Base-by-base conservation (phyloP, 1,140 invertebrate genomes). In the Pomacea maculata region DNA sequence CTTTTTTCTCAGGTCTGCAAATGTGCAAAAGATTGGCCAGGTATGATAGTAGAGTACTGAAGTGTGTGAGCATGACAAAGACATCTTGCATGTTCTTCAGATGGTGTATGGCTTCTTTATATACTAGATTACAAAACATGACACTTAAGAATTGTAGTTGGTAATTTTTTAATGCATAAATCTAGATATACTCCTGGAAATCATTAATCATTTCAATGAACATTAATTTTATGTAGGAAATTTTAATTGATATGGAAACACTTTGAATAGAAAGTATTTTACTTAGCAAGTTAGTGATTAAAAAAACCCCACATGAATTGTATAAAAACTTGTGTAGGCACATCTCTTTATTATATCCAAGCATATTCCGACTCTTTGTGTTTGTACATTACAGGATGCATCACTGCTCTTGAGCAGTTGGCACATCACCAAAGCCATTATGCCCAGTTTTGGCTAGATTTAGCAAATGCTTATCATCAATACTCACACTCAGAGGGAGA, bases 371-470 rank as follows among this genome's bases (percentile, higher is more conserved):
- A n/a, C 45, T 25, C 25, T 71, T 71, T 25, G 12, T 21, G 34
- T 75, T 75, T 25, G 11, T 63, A 25, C 29, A 1, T 14, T 34
- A 4, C 64, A 77, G 75, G 75, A 14, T 77, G 75, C 29, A 67
- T 77, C 64, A 9, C 61, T 67, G 75, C 75, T 29, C 29, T 77
- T 29, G 75, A 77, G 63, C 29, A 77, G 63, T 74, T 82, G 54
- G 75, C 74, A n/a, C 75, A 29, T 4, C 21, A 74, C 7, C 82
- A 83, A 64, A 54, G 64, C 17, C 74, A 78, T 34, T 82, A 81
- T 80, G 63, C 81, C 29, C 79, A 79, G 8, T 82, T 82, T 64
- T 86, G 83, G 83, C 17, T 78, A 14, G 74, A 83, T 29, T 80
- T 85, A 19, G 80, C 70, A 14, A 21, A 73, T 78, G 79, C 76